These are phyloP conservation scores for Hydrotaea diabolus DNA, from an alignment of 2,888 invertebrate species.

Conservation along the genomic window DNA sequence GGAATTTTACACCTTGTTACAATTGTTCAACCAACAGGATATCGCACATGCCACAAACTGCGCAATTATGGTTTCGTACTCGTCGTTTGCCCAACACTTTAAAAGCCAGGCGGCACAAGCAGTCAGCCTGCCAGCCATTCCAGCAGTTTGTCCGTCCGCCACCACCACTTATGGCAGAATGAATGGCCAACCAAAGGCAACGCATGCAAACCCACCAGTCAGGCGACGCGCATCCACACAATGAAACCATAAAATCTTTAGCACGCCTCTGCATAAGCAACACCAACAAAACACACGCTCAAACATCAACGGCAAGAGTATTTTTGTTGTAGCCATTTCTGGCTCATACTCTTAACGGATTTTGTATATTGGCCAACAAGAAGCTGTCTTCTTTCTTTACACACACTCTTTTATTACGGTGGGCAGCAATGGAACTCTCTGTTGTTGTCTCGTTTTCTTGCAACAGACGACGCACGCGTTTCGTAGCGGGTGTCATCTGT, in stretches of 20 bases:
- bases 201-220: conserved; percentile 55
- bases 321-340: conserved; percentile 48
- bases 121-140: not conserved
- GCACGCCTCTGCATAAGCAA: conserved; percentile 64
- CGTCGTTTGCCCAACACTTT: not conserved
- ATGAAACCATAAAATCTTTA: conserved; percentile 54
- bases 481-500: conserved; percentile 72
- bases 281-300: conserved; percentile 11
- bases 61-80: conserved; percentile 66
- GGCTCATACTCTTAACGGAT: conserved; percentile 40
- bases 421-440: conserved; percentile 9
- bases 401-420: conserved; percentile 27
- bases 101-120: not conserved
- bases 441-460: conserved; percentile 57
- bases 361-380: conserved; percentile 31
- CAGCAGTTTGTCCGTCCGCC: not conserved
- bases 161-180: not conserved
- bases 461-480: conserved; percentile 69
- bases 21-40: conserved; percentile 69
- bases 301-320: conserved; percentile 1
- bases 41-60: conserved; percentile 71
- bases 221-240: conserved; percentile 36
- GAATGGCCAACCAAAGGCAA: conserved; percentile 60
- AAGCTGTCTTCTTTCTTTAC: conserved; percentile 62
- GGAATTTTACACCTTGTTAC: conserved; percentile 63